phyloP scores from a whole-genome alignment of 2,797 vertebrate species.

The Moxostoma hubbsi region DNA sequence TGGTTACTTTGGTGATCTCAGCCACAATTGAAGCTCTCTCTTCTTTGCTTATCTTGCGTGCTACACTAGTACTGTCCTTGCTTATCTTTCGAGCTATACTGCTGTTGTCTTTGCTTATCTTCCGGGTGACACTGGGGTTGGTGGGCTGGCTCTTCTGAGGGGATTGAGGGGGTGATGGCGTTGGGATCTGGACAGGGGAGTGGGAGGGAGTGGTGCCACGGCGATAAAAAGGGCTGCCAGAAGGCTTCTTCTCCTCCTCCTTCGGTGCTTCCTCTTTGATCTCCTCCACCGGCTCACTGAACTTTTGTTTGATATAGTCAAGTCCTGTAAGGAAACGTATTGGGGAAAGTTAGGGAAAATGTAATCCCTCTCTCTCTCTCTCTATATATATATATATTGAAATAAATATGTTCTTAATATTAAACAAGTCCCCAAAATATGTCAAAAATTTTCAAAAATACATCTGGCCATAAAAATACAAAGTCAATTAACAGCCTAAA shows the following conservation, averaged over 20 bases:
- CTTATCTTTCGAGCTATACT: slow-evolving; percentile 75
- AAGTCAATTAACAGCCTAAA: no score
- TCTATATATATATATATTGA: no score
- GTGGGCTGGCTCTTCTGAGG: slow-evolving; percentile 75
- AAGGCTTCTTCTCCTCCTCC: slow-evolving; percentile 65
- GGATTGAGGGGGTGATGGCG: slow-evolving; percentile 79
- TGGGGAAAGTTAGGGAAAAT: background rate
- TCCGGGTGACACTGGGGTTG: slow-evolving; percentile 76
- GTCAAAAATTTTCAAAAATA: no score
- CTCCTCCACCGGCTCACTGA: slow-evolving; percentile 89
- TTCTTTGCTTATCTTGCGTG: slow-evolving; percentile 82
- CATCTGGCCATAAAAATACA: no score
- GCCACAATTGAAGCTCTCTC: slow-evolving; percentile 73
- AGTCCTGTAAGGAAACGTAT: slow-evolving; percentile 79
- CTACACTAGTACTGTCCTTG: slow-evolving; percentile 78
- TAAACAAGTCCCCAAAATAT: no score
- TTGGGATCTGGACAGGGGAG: slow-evolving; percentile 81
- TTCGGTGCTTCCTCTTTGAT: slow-evolving; percentile 82
- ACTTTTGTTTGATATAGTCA: slow-evolving; percentile 93
- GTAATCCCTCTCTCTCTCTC: no score
- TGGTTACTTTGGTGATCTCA: slow-evolving; percentile 79
- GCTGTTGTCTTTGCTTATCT: slow-evolving; percentile 76
- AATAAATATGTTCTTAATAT: no score
- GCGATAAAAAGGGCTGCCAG: slow-evolving; percentile 91
- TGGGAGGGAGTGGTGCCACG: slow-evolving; percentile 91